A percentile compares a stretch with the other conserved stretches of the same genome.
Conservation (phyloP, 2,113 vertebrate species). For the Aegotheles bennettii region DNA sequence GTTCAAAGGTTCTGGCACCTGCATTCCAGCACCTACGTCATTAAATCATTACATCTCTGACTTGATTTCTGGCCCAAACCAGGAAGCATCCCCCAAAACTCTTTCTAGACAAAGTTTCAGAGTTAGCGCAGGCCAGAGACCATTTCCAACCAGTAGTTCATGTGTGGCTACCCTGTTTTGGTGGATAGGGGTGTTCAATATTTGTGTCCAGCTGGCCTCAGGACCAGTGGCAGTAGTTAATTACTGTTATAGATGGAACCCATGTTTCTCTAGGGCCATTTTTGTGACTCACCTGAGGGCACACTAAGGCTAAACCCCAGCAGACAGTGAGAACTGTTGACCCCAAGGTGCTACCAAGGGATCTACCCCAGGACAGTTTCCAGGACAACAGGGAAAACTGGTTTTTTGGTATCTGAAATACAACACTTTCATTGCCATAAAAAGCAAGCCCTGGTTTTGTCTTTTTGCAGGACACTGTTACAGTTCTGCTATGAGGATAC, state of each 20-base stretch:
- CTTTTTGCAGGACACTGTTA: neutral
- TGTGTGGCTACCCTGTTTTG: neutral
- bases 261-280: neutral
- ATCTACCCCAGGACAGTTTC: neutral
- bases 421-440: neutral
- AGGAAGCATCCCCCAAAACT: neutral
- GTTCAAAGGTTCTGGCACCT: neutral
- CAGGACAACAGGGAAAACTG: rapidly evolving
- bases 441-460: neutral
- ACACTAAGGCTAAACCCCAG: neutral
- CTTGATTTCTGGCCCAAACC: neutral
- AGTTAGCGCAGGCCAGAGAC: neutral
- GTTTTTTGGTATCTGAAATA: neutral
- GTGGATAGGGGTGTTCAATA: neutral
- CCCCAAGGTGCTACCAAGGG: neutral
- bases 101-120: neutral
- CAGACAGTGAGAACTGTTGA: neutral
- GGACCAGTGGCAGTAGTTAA: neutral
- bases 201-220: neutral
- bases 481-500: neutral
- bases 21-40: rapidly evolving
- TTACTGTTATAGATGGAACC: neutral
- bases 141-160: neutral
- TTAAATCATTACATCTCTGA: neutral
- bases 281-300: neutral